Evolutionary conservation across 2,113 vertebrate species (phyloP), one percentile per base, ranked within the genome.

Genomic region (Pongo pygmaeus): DNA sequence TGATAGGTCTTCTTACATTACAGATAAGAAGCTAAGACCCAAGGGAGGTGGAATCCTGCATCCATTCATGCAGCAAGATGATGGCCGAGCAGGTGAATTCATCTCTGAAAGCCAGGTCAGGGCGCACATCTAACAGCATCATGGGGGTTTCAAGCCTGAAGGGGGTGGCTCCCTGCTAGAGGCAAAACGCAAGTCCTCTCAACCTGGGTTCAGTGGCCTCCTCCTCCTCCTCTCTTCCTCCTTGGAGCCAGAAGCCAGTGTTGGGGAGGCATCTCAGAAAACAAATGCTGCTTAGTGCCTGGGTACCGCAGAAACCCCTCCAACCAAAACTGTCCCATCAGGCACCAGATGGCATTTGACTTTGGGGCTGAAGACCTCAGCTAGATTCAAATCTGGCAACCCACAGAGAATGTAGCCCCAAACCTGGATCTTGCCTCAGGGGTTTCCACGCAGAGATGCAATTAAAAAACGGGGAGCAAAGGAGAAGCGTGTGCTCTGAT

Each of bases 321-420:
- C 93, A 81, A 85, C 86, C 52, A 70, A 91, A 94, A 79, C 52
- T 12, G 0, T 64, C 78, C 67, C 69, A 64, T 78, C 93, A 83
- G 84, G 84, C 59, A 46, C 93, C 97, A 96, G 96, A 94, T 97
- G 96, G 95, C 79, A 43, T 14, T 35, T 61, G 74, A 95, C 87
- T 89, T 46, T 9, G 32, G 83, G 80, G 48, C 79, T 16, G 25
- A 90, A 84, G 61, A 84, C 67, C 61, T 94, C 79, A 55, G 57
- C 48, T 48, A 72, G 55, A 55, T 23, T 74, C 75, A 79, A 93
- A 92, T 23, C 57, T 2, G 12, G 70, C 67, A 91, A 70, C 30
- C 18, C 4, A 43, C 77, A 69, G 48, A 88, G 55, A 67, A 48
- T 2, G 38, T 18, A 35, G 57, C 59, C 92, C 72, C 88, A 46